phyloP scores from a whole-genome alignment of 2,113 vertebrate genomes.

The Clupea harengus region DNA sequence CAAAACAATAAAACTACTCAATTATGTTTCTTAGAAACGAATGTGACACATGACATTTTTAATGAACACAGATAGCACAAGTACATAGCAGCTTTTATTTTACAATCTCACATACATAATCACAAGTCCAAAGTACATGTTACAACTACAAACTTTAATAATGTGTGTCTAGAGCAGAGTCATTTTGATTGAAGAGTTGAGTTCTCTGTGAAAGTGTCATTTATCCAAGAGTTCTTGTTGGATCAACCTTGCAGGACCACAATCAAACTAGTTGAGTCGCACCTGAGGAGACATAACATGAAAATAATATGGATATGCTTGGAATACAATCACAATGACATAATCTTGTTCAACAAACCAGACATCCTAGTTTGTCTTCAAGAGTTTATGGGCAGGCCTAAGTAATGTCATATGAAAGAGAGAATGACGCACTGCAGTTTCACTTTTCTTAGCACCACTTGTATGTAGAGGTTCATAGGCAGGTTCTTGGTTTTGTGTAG shows the following conservation, averaged over 20 bases:
- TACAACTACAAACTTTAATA: conserved; percentile 30
- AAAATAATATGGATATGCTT: neutral
- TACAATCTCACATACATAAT: conserved; percentile 45
- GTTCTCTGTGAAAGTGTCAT: conserved; percentile 18
- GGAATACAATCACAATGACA: neutral
- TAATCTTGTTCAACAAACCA: neutral
- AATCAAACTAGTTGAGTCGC: conserved; percentile 66
- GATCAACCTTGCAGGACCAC: neutral
- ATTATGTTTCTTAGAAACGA: neutral
- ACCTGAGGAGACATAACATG: conserved; percentile 50
- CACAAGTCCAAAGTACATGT: conserved; percentile 43
- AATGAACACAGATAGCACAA: neutral
- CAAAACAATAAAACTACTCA: neutral
- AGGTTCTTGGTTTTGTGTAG: neutral
- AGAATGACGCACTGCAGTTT: too few relatives aligned
- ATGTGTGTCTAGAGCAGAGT: conserved; percentile 6
- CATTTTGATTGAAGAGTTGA: neutral
- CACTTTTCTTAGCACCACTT: neutral
- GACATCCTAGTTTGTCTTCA: neutral
- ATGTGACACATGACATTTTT: neutral
- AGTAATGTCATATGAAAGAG: neutral
- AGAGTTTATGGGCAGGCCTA: neutral
- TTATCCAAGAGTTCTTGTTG: neutral
- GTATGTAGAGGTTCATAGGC: too few relatives aligned
- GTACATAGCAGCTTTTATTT: conserved; percentile 53